Evolutionary conservation across 2,797 vertebrate genomes (phyloP).

Genomic region (Chiroxiphia lanceolata): DNA sequence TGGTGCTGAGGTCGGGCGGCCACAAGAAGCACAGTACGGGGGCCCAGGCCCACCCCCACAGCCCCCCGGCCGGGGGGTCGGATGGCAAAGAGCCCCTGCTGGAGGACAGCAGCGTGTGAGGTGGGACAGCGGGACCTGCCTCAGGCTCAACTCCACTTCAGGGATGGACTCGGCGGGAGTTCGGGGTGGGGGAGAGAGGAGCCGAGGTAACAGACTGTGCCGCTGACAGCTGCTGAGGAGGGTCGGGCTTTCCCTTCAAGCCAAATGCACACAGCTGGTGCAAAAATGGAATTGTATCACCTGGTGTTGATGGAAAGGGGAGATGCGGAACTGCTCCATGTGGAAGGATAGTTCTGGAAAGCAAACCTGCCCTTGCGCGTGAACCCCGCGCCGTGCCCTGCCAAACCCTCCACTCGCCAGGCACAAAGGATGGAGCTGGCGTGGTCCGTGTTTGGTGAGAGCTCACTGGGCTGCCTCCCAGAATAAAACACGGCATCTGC

Average conservation of each 20-base stretch:
- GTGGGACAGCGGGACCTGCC: background rate
- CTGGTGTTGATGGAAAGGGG: slow-evolving; percentile 12
- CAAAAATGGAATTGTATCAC: background rate
- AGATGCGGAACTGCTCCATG: background rate
- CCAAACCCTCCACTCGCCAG: background rate
- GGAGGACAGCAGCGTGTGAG: slow-evolving; percentile 89
- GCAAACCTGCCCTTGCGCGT: background rate
- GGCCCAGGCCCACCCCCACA: slow-evolving; percentile 85
- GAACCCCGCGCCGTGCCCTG: background rate
- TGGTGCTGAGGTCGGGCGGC: slow-evolving; percentile 79
- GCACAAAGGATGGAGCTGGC: background rate
- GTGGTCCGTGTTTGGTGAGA: background rate
- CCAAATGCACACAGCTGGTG: slow-evolving; percentile 34
- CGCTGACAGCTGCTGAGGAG: background rate
- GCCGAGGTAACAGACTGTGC: background rate
- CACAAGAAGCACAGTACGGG: slow-evolving; percentile 91
- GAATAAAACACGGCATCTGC: background rate
- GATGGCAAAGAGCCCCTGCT: slow-evolving; percentile 89
- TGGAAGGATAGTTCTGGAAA: background rate
- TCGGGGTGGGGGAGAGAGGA: background rate
- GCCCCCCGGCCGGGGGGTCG: slow-evolving; percentile 79
- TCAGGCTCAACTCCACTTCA: background rate
- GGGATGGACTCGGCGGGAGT: background rate
- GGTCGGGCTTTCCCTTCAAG: background rate
- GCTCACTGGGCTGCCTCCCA: background rate